A percentile compares a stretch with the other conserved stretches of the same genome.
Evolutionary conservation across 92 coral and sea anemone species (phyloP).

Genomic region (Anthopleura xanthogrammica): DNA sequence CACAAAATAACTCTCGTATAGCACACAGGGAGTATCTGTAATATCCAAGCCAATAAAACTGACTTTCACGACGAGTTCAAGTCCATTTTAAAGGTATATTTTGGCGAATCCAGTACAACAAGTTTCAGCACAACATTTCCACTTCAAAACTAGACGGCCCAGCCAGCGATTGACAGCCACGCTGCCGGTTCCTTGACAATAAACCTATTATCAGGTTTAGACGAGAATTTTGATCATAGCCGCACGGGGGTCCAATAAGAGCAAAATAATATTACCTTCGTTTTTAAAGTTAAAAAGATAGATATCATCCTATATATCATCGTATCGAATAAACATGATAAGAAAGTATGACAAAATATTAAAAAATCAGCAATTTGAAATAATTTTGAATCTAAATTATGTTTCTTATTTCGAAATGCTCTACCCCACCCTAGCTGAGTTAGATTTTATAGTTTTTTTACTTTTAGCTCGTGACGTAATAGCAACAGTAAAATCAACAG

Average conservation of each 20-base stretch:
- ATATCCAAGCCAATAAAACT: not conserved
- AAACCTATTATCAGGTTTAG: conserved; percentile 1
- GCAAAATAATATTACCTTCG: not conserved
- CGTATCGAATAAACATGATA: not conserved
- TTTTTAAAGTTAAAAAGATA: not conserved
- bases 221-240: not conserved
- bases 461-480: conserved; percentile 17
- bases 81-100: not conserved
- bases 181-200: conserved; percentile 27
- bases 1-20: not conserved
- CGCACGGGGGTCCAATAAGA: not conserved
- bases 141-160: not conserved
- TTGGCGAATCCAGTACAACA: conserved; percentile 5
- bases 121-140: conserved; percentile 12
- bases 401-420: not conserved
- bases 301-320: not conserved
- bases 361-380: not conserved
- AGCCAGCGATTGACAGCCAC: conserved; percentile 32
- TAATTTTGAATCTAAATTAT: not conserved
- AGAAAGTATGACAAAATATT: not conserved
- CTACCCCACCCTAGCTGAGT: not conserved
- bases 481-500: not conserved
- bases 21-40: not conserved
- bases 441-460: not conserved
- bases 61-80: not conserved